phyloP scores from a whole-genome alignment of 2,888 invertebrate genomes.

The Cabera pusaria region DNA sequence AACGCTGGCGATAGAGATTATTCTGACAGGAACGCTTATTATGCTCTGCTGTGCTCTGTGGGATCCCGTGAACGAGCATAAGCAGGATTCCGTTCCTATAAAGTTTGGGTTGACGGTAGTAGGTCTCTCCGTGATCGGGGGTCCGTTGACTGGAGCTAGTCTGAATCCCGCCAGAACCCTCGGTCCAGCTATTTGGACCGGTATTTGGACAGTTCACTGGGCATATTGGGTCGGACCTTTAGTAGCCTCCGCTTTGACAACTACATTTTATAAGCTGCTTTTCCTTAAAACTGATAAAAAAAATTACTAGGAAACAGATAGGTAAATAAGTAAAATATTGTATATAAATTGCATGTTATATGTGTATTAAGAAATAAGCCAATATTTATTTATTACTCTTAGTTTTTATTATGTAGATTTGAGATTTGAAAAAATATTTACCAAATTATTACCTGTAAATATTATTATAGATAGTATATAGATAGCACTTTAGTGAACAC shows the following conservation, averaged over 20 bases:
- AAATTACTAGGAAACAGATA: background rate
- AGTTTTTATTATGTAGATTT: no score
- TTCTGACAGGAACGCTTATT: constrained; percentile 85
- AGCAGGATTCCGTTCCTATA: constrained; percentile 85
- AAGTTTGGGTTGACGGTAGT: constrained; percentile 87
- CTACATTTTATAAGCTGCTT: constrained; percentile 52
- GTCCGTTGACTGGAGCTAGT: constrained; percentile 87
- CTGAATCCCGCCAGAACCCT: constrained; percentile 89
- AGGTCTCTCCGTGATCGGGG: constrained; percentile 86
- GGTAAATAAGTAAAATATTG: no score
- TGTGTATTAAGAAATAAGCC: no score
- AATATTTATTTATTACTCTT: no score
- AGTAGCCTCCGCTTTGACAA: constrained; percentile 53
- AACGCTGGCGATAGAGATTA: constrained; percentile 84
- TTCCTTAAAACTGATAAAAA: constrained; percentile 40
- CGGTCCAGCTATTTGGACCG: constrained; percentile 88
- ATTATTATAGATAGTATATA: no score
- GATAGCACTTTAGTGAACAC: no score
- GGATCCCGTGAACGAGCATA: constrained; percentile 87
- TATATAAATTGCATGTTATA: no score
- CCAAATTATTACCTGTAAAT: no score
- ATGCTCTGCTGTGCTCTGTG: constrained; percentile 88
- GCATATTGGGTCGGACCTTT: constrained; percentile 87
- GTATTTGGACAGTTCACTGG: constrained; percentile 87
- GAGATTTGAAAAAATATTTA: no score